These are phyloP conservation scores for Leucophenga montana DNA, from an alignment of 2,888 invertebrate genomes.

Conservation along the genomic window DNA sequence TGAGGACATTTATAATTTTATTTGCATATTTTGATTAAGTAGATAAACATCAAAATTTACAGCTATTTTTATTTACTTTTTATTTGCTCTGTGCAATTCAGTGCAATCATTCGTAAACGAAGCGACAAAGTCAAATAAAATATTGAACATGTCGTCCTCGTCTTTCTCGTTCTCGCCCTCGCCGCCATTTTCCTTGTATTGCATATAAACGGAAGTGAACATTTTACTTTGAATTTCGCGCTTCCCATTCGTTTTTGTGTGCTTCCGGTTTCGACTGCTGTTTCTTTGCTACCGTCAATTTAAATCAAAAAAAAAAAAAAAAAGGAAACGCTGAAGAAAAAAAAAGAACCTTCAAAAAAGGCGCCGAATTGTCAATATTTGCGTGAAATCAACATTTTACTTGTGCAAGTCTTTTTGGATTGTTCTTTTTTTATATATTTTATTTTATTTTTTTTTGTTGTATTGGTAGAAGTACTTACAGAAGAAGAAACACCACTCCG, in stretches of 20 bases:
- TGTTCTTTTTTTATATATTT: neutral
- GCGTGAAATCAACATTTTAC: slow-evolving; percentile 21
- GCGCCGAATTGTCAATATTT: slow-evolving; percentile 26
- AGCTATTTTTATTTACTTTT: slow-evolving; percentile 7
- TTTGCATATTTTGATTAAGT: slow-evolving; percentile 26
- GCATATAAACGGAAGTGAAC: slow-evolving; percentile 5
- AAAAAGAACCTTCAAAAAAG: neutral
- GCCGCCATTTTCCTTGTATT: too few relatives aligned
- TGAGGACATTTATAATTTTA: slow-evolving; percentile 1
- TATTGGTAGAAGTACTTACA: neutral
- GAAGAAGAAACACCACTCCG: neutral
- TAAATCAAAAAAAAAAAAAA: too few relatives aligned
- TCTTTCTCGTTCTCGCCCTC: too few relatives aligned
- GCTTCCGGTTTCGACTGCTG: slow-evolving; percentile 2
- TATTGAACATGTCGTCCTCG: neutral
- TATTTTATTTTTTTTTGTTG: neutral
- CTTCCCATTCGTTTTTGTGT: slow-evolving; percentile 24
- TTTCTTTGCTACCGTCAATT: neutral
- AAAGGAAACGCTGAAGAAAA: neutral
- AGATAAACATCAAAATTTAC: slow-evolving; percentile 17
- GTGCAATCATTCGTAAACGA: slow-evolving; percentile 17
- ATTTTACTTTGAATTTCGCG: slow-evolving; percentile 23
- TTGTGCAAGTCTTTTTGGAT: neutral
- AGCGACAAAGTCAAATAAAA: slow-evolving; percentile 17
- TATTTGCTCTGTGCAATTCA: slow-evolving; percentile 12